phyloP scores from a whole-genome alignment of 2,113 vertebrate species.

The Ciconia maguari region DNA sequence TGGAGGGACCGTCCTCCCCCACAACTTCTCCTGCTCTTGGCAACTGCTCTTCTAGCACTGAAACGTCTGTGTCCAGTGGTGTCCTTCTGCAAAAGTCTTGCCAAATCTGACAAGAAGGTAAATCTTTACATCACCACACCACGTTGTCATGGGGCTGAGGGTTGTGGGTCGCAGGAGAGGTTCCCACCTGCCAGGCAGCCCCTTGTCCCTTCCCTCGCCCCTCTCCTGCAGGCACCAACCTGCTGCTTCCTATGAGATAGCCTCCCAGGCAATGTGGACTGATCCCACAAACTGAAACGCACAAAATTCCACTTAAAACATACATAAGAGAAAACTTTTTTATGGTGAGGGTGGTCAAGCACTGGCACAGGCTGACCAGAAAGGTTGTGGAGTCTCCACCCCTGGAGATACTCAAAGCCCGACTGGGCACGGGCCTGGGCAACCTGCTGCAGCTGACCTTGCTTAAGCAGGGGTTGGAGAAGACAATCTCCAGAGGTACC shows the following conservation, averaged over 20 bases:
- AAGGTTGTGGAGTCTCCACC: neutral
- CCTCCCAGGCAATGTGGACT: neutral
- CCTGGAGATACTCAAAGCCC: neutral
- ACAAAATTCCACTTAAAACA: neutral
- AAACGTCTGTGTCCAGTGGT: neutral
- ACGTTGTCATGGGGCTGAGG: neutral
- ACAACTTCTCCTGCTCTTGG: neutral
- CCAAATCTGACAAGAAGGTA: neutral
- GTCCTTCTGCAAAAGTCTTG: neutral
- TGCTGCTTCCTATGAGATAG: neutral
- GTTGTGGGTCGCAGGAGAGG: fast-evolving
- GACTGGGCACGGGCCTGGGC: neutral
- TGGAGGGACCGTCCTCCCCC: neutral
- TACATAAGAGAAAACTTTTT: neutral
- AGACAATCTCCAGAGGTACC: neutral
- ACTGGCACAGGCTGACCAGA: neutral
- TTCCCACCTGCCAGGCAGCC: neutral
- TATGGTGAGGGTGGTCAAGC: neutral
- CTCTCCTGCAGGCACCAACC: neutral
- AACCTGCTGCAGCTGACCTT: neutral
- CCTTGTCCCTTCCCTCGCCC: neutral
- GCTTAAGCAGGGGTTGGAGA: neutral
- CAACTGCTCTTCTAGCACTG: neutral
- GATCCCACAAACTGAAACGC: neutral
- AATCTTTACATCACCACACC: neutral